Conservation (phyloP, 2,113 vertebrate genomes). For the Leptodactylus fuscus region DNA sequence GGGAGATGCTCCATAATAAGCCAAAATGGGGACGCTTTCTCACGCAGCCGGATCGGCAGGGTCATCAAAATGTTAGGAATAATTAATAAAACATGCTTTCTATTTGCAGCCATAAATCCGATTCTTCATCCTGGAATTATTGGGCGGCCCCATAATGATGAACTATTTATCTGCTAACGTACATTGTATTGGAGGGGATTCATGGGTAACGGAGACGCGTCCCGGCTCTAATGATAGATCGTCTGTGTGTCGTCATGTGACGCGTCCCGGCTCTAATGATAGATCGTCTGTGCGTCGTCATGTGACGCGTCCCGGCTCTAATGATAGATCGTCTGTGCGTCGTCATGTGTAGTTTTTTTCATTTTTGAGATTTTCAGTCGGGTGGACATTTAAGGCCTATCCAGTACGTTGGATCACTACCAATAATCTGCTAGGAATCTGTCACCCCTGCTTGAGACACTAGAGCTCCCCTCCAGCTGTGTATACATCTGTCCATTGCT, state of each 20-base stretch:
- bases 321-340: too few relatives aligned
- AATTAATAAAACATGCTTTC: conserved; percentile 24
- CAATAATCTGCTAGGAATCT: background rate
- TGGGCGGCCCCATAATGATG: background rate
- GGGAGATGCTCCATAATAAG: conserved; percentile 4
- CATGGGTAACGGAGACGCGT: background rate
- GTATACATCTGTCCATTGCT: too few relatives aligned
- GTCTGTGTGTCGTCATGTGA: background rate
- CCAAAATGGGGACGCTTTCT: conserved; percentile 1
- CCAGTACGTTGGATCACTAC: too few relatives aligned
- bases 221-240: too few relatives aligned
- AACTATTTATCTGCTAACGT: background rate
- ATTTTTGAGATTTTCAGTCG: background rate
- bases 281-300: background rate
- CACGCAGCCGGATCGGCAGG: background rate
- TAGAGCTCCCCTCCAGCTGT: too few relatives aligned
- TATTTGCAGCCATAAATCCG: background rate
- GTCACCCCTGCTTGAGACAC: too few relatives aligned
- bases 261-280: too few relatives aligned
- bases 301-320: too few relatives aligned
- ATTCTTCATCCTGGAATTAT: background rate
- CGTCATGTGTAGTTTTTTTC: background rate
- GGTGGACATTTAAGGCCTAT: too few relatives aligned
- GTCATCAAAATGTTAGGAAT: conserved; percentile 20
- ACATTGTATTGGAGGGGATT: background rate